Evolutionary conservation across 2,113 vertebrate genomes (phyloP), one percentile per base, ranked within the genome.

Genomic region (Sula dactylatra): DNA sequence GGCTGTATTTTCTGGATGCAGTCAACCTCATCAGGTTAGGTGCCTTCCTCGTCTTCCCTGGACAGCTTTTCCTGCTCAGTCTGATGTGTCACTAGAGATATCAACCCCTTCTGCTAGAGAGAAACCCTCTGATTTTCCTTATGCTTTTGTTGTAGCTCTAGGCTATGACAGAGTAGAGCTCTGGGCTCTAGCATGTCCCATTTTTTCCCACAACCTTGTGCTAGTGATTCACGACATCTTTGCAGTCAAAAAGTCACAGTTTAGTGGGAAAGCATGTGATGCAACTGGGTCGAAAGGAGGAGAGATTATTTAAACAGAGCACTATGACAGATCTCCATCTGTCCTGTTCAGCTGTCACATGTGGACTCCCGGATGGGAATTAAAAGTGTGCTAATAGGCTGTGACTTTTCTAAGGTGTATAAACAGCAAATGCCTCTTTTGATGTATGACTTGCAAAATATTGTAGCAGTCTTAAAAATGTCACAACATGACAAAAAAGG

Each of bases 311-410:
- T 93, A 91, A 93, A 82, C 78, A 80, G 58, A 72, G 32, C 66
- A 21, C 73, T 77, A 1, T 50, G 87, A 58, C 87, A 66, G 66
- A 42, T 66, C 92, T 96, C 94, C 96, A 94, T 96, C 96, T 96
- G 94, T 94, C 92, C 92, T 9, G 58, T n/a, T 93, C 90, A 95
- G 82, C 62, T 92, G 82, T 86, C 82, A 66, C 58, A 32, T 5
- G 62, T 6, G 49, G 82, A 54, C 62, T 88, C 74, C 70, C 0
- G 54, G 45, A 83, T 95, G 72, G 85, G 40, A 82, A 19, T 42
- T 58, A 34, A 27, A 77, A 87, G 44, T 66, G 58, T 66, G 66
- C 45, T 95, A 82, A 85, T 81, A n/a, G 58, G 70, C 58, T 66
- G 84, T 9, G 61, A 80, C 45, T 38, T 88, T 71, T 72, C 58